Evolutionary conservation across 2,888 invertebrate species (phyloP).

Genomic region (Trichopria drosophilae): DNA sequence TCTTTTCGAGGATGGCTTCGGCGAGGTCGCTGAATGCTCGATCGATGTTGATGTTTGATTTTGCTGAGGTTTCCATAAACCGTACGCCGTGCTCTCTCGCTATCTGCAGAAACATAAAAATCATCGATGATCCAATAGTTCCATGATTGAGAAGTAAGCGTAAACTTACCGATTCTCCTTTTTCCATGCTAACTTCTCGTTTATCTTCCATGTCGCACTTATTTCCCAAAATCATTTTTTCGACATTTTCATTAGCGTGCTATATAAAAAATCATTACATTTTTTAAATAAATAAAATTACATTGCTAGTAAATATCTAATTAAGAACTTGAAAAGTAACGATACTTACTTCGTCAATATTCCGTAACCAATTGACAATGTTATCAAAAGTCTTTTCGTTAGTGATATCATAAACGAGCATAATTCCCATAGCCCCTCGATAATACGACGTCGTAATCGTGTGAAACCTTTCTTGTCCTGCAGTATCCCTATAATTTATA

Average conservation of each 20-base stretch:
- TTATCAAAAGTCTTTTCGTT: slow-evolving; percentile 98
- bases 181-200: slow-evolving; percentile 87
- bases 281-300: slow-evolving; percentile 5
- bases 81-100: slow-evolving; percentile 93
- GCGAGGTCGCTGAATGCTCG: slow-evolving; percentile 93
- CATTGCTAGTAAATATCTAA: background rate
- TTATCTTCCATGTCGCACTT: slow-evolving; percentile 98
- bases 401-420: slow-evolving; percentile 96
- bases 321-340: slow-evolving; percentile 4
- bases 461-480: slow-evolving; percentile 97
- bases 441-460: slow-evolving; percentile 98
- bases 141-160: too few relatives aligned
- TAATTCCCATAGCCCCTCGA: slow-evolving; percentile 97
- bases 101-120: slow-evolving; percentile 67
- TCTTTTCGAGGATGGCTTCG: slow-evolving; percentile 92
- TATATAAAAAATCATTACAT: slow-evolving; percentile 51
- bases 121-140: too few relatives aligned
- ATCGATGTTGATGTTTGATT: slow-evolving; percentile 95
- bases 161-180: slow-evolving; percentile 84
- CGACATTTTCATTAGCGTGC: slow-evolving; percentile 98
- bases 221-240: slow-evolving; percentile 97
- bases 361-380: slow-evolving; percentile 96
- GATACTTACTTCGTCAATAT: slow-evolving; percentile 86
- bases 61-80: slow-evolving; percentile 98
- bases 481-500: slow-evolving; percentile 76